Base-by-base conservation (phyloP, 2,888 invertebrate genomes). In the Xylota sylvarum region DNA sequence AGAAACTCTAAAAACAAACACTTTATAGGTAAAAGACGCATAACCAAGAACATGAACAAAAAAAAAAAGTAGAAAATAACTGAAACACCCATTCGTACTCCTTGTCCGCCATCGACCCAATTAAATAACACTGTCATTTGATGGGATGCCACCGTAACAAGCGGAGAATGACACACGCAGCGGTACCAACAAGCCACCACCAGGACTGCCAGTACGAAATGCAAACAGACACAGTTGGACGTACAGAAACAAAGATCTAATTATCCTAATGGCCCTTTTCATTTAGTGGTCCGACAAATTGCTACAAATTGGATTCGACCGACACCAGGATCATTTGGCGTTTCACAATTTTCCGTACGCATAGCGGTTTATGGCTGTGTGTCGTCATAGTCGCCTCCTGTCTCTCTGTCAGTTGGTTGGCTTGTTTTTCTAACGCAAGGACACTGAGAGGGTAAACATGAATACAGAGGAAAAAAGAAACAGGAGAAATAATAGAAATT, bases 261-360 rank as follows among this genome's bases (percentile, higher is more conserved):
- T 87, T 87, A 87, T 87, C 87, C 83, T 83, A 87, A 87, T 87
- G 87, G 86, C 46, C 86, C 86, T 77, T 86, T 86, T 86, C 86
- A 86, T 86, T 86, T 86, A 86, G 86, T 86, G 86, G 82, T 86
- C 86, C 86, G 86, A 86, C 86, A 86, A 86, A 86, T 86, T 86
- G 86, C 86, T 86, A 82, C 86, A 86, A 86, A 86, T 86, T 86
- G 86, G 86, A 86, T 78, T 86, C 86, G 82, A 86, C 86, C 86
- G 82, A 86, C 86, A 84, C 82, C 82, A 86, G 86, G 82, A 86
- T 78, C 86, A 78, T 86, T 86, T 86, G 86, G 78, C 86, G 73
- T 82, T 86, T 82, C 82, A 86, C 85, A 86, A 86, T 86, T 82
- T 86, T 23, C 67, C 69, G 50, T 86, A 82, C 86, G 82, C 86